A percentile compares a stretch with the other conserved stretches of the same genome.
phyloP scores from a whole-genome alignment of 1,140 invertebrate species.

The Drosophila albomicans region DNA sequence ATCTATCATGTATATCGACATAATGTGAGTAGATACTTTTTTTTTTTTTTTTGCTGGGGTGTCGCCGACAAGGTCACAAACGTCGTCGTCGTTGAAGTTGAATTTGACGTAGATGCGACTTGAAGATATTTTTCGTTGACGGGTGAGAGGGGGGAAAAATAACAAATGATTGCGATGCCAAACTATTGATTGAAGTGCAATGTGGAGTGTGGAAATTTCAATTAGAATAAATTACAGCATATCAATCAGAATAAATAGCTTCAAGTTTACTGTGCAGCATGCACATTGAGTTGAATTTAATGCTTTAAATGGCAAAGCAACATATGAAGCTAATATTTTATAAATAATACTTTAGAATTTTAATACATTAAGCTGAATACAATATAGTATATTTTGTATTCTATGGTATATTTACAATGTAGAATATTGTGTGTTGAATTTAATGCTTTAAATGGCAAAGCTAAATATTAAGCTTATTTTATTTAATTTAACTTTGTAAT shows the following conservation, averaged over 20 bases:
- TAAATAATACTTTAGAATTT: no score
- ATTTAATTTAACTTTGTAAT: no score
- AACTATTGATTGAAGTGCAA: constrained; percentile 3
- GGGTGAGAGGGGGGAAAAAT: background rate
- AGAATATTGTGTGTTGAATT: background rate
- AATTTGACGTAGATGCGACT: constrained; percentile 6
- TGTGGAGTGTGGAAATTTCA: background rate
- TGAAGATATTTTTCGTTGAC: background rate
- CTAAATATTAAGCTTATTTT: no score
- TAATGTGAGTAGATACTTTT: constrained; percentile 14
- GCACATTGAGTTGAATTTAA: background rate
- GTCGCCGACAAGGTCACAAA: constrained; percentile 8
- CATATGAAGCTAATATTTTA: no score
- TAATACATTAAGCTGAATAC: no score
- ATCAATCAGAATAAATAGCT: constrained; percentile 2
- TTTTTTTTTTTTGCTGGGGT: constrained; percentile 3
- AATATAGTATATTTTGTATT: no score
- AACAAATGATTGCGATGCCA: constrained; percentile 6
- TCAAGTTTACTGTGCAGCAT: background rate
- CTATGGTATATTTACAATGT: no score
- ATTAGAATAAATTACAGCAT: constrained; percentile 8
- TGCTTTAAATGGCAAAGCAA: background rate
- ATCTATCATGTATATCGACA: constrained; percentile 8
- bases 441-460: no score
- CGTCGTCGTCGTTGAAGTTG: background rate